Evolutionary conservation across 2,113 vertebrate species (phyloP).

Genomic region (Ailuropoda melanoleuca): DNA sequence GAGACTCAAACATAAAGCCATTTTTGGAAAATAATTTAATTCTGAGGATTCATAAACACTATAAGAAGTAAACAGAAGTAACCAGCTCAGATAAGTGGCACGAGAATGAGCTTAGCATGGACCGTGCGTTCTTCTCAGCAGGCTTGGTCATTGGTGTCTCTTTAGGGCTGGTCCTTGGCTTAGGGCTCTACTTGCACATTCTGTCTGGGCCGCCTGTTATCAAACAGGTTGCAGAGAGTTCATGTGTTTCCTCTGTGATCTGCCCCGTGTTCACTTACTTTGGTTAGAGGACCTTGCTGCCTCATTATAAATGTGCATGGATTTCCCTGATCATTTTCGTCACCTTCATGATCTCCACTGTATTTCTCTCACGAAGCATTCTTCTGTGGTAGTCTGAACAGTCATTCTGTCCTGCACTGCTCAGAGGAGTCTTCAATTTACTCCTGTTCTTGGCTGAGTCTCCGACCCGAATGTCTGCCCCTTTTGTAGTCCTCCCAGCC

Average conservation of each 20-base stretch:
- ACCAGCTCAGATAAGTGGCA: background rate
- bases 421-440: background rate
- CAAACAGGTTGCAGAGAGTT: background rate
- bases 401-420: background rate
- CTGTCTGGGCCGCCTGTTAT: background rate
- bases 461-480: rapidly evolving
- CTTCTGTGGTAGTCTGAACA: background rate
- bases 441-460: no score
- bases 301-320: background rate
- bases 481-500: background rate
- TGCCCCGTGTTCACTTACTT: background rate
- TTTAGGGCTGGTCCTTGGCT: background rate
- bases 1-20: background rate
- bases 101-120: background rate
- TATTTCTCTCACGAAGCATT: background rate
- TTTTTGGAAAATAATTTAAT: conserved; percentile 43
- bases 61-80: background rate
- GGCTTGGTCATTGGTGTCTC: background rate
- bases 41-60: background rate
- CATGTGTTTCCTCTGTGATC: background rate
- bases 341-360: background rate
- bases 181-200: background rate
- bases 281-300: background rate
- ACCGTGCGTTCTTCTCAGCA: background rate
- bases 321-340: background rate